Evolutionary conservation across 2,113 vertebrate species (phyloP).

Genomic region (Delphinus delphis): DNA sequence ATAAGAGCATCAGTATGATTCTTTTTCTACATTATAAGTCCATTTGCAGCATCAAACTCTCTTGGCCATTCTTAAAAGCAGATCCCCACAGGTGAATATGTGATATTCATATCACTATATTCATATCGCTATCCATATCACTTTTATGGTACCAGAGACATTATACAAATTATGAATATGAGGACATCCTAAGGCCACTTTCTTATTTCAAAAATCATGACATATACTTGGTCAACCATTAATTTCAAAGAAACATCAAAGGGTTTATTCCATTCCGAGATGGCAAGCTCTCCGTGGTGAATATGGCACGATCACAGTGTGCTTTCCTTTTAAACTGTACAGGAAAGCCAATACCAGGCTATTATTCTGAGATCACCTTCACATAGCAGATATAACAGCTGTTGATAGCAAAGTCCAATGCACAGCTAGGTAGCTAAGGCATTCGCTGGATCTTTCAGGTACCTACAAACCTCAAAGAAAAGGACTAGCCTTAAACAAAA

Average conservation of each 20-base stretch:
- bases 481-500: neutral
- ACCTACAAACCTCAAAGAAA: neutral
- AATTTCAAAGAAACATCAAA: neutral
- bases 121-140: too few relatives aligned
- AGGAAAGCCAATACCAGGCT: neutral
- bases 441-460: neutral
- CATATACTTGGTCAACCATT: neutral
- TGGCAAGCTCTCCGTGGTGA: neutral
- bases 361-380: neutral
- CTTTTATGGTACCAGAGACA: neutral
- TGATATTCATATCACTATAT: neutral
- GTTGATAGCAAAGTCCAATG: neutral
- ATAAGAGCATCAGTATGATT: too few relatives aligned
- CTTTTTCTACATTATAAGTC: neutral
- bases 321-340: neutral
- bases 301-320: accelerated
- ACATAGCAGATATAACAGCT: neutral
- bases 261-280: neutral
- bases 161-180: neutral
- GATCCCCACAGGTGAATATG: neutral
- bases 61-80: neutral
- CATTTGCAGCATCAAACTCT: neutral
- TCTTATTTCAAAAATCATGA: neutral
- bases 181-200: neutral
- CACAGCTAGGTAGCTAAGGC: neutral